Percentiles rank a stretch among this genome's conserved stretches.
phyloP scores from a whole-genome alignment of 2,797 vertebrate species.

The Sebastes nivosus region DNA sequence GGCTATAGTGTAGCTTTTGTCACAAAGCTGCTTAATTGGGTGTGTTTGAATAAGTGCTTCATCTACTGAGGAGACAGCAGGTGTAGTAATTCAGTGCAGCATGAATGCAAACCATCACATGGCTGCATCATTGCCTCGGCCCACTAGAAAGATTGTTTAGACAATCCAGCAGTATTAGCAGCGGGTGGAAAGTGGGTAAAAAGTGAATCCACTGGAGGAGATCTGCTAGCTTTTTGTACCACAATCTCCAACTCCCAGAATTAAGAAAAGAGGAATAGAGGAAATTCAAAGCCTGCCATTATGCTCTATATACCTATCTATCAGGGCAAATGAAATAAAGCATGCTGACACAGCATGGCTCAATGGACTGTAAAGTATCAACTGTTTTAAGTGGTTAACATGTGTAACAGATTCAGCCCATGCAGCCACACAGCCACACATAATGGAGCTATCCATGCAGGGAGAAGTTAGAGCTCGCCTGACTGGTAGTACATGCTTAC shows the following conservation, averaged over 20 bases:
- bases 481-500: constrained; percentile 10
- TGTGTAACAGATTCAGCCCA: constrained; percentile 15
- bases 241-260: not conserved
- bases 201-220: not conserved
- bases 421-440: not conserved
- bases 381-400: constrained; percentile 20
- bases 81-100: not conserved
- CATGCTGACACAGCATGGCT: not conserved
- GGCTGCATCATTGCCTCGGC: not conserved
- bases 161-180: not conserved
- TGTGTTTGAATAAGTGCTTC: not conserved
- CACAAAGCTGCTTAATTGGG: constrained; percentile 9
- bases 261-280: not conserved
- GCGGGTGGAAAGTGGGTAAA: not conserved
- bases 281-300: not conserved
- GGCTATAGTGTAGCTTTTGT: not conserved
- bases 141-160: not conserved
- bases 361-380: not conserved
- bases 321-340: not conserved
- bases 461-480: constrained; percentile 27
- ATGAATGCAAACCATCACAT: not conserved
- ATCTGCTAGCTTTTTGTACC: not conserved
- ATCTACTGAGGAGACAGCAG: not conserved
- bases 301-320: not conserved
- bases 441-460: constrained; percentile 32